Evolutionary conservation across 2,113 vertebrate genomes (phyloP), one percentile per base, ranked within the genome.

Genomic region (Odontesthes bonariensis): DNA sequence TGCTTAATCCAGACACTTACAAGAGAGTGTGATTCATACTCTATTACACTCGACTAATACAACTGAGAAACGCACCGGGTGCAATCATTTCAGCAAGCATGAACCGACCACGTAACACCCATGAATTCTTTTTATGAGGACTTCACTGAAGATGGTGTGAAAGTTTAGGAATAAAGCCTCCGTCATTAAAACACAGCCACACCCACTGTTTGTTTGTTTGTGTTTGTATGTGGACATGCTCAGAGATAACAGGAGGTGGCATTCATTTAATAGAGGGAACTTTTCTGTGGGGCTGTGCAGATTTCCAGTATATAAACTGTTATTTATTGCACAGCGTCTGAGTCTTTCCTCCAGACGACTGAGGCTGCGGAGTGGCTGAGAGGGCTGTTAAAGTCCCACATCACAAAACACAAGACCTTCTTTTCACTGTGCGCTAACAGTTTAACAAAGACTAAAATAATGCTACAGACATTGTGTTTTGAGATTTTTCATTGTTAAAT

Each of bases 1-100:
- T 88, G 86, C 89, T 89, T 92, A 88, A 87, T 92, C 89, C 87
- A 83, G 90, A 93, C 91, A 89, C 90, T 93, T 91, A 90, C 79
- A 86, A 91, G 89, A 85, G 72, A 75, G 76, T 69, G 85, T 93
- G 92, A 91, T 93, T 93, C 92, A 94, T 92, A 85, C 84, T 88
- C 86, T 87, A 90, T 92, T 90, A 91, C 86, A 86, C 84, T 88
- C 71, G 23, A 83, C 86, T 88, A 91, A 91, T 87, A 88, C 87
- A 84, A 82, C 77, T 35, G 79, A 85, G 81, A 85, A 82, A 86
- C 63, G 58, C 73, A 14, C 73, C 33, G 79, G 66, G 65, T 55
- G 69, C 81, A 88, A 87, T 87, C 72, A 84, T 73, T 86, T 85
- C 83, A 89, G 87, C 78, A 58, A 73, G 52, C 62, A 49, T 70